Percentiles rank a stretch among this genome's conserved stretches.
Conservation (phyloP, 2,113 vertebrate species). For the Ailuropoda melanoleuca region DNA sequence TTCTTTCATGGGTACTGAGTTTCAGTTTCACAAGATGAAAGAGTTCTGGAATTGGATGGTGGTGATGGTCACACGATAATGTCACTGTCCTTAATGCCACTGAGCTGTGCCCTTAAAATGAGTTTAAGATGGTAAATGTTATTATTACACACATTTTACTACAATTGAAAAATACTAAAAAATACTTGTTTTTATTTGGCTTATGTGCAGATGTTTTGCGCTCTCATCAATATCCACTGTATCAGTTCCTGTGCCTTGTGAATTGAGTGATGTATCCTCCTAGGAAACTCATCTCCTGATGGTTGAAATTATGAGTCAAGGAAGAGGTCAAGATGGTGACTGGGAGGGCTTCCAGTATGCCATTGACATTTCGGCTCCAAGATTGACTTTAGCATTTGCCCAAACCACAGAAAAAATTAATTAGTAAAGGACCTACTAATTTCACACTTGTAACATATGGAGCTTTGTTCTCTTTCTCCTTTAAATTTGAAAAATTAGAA, state of each 20-base stretch:
- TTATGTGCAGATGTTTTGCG: not conserved
- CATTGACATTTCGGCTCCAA: not conserved
- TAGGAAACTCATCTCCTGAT: not conserved
- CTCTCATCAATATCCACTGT: not conserved
- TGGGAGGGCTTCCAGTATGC: not conserved
- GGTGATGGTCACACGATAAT: too few relatives aligned
- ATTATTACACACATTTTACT: not conserved
- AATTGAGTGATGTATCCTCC: not conserved
- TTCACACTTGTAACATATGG: not conserved
- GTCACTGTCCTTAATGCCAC: not conserved
- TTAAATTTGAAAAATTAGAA: conserved; percentile 3
- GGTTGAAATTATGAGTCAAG: not conserved
- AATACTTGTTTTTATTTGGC: not conserved
- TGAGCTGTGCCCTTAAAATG: not conserved
- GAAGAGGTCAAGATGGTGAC: not conserved
- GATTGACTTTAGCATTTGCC: not conserved
- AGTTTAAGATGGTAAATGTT: not conserved
- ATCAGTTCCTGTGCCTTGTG: not conserved
- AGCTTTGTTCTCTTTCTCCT: not conserved
- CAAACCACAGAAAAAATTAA: not conserved
- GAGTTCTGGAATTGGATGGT: not conserved
- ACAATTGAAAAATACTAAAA: not conserved
- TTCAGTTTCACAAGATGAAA: not conserved
- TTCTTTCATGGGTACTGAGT: not conserved
- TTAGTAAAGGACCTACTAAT: not conserved